phyloP scores from a whole-genome alignment of 2,113 vertebrate genomes.

The Noturus placidus region DNA sequence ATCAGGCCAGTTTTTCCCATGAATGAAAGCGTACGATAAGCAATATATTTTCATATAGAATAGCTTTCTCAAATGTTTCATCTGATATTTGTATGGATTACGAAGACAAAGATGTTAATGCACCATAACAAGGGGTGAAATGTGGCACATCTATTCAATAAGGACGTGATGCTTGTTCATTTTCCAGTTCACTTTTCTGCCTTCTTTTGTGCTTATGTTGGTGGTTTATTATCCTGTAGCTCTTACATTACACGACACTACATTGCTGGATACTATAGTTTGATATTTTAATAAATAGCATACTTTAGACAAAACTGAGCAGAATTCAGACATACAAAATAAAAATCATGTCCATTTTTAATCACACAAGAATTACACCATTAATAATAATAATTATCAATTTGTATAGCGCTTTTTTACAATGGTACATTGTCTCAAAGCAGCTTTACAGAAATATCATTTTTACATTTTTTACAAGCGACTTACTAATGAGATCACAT shows the following conservation, averaged over 20 bases:
- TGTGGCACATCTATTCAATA: background rate
- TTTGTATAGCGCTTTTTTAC: too few species aligned
- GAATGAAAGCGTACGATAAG: background rate
- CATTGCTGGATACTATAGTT: background rate
- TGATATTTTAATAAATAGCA: background rate
- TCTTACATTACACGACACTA: background rate
- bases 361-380: background rate
- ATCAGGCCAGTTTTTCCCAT: background rate
- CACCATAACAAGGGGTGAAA: background rate
- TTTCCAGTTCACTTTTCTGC: background rate
- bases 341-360: background rate
- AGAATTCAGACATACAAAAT: background rate
- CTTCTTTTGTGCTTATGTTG: background rate
- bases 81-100: background rate
- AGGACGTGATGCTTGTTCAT: background rate
- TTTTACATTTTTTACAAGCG: too few species aligned
- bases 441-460: too few species aligned
- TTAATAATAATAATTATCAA: too few species aligned
- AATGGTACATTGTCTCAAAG: too few species aligned
- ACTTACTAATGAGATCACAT: too few species aligned
- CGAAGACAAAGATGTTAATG: background rate
- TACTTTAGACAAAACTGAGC: background rate
- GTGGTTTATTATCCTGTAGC: background rate
- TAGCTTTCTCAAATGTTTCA: background rate
- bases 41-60: background rate